phyloP scores from a whole-genome alignment of 2,113 vertebrate species.

The Myotis lucifugus region DNA sequence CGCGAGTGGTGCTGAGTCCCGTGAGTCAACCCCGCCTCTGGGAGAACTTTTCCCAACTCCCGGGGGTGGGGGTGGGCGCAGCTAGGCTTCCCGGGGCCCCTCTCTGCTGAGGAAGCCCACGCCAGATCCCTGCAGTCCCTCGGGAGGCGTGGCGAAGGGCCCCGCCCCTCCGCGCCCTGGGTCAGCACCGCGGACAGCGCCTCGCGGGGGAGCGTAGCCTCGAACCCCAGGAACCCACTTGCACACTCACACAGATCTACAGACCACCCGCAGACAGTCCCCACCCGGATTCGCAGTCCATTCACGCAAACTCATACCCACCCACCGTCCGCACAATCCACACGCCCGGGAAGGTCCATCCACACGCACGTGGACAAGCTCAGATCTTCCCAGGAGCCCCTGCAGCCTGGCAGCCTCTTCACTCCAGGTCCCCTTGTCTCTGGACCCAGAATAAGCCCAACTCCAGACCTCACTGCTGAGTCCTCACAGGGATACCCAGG shows the following conservation, averaged over 20 bases:
- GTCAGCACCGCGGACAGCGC: slow-evolving; percentile 71
- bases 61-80: background rate
- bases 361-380: background rate
- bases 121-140: background rate
- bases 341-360: background rate
- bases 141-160: background rate
- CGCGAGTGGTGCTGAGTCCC: background rate
- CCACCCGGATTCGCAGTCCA: background rate
- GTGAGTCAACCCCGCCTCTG: background rate
- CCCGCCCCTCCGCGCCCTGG: rapidly evolving
- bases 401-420: background rate
- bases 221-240: background rate
- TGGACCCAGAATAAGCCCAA: background rate
- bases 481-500: background rate
- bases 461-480: background rate
- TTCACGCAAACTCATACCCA: background rate
- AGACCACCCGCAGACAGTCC: background rate
- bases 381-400: background rate
- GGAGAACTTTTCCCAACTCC: slow-evolving; percentile 76
- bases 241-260: background rate
- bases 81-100: background rate
- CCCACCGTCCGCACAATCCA: background rate
- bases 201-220: background rate
- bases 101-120: background rate
- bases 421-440: background rate